Percentiles rank a stretch among this genome's conserved stretches.
phyloP scores from a whole-genome alignment of 2,797 vertebrate species.

The Pseudochirops cupreus region DNA sequence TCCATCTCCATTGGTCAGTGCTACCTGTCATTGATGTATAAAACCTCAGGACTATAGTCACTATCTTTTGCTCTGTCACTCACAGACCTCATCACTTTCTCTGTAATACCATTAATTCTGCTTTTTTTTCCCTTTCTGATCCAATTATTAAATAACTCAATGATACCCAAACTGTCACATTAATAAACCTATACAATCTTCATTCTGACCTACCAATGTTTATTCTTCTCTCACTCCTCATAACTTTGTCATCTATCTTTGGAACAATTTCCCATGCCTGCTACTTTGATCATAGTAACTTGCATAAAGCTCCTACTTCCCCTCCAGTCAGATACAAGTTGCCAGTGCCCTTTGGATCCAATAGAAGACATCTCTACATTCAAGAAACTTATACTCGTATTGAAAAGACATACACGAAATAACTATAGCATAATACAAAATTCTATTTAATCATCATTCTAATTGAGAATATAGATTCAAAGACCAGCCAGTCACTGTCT shows the following conservation, averaged over 20 bases:
- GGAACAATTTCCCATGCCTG: neutral
- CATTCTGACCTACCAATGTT: neutral
- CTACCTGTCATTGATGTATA: neutral
- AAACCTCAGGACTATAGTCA: neutral
- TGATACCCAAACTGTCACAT: neutral
- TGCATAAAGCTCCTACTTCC: neutral
- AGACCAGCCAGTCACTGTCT: neutral
- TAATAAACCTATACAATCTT: neutral
- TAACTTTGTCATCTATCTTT: neutral
- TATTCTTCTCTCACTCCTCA: neutral
- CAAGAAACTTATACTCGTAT: neutral
- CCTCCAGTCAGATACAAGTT: neutral
- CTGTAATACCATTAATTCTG: neutral
- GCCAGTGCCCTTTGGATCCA: neutral
- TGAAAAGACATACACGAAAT: neutral
- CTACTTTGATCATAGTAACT: neutral
- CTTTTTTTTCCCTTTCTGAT: neutral
- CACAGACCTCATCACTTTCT: neutral
- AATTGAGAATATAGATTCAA: neutral
- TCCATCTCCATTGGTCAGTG: neutral
- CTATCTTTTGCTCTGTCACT: neutral
- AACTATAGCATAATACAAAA: neutral
- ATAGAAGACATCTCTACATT: neutral
- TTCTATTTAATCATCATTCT: neutral
- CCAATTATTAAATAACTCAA: neutral